Evolutionary conservation across 2,888 invertebrate genomes (phyloP).

Genomic region (Neoscelio sp.): DNA sequence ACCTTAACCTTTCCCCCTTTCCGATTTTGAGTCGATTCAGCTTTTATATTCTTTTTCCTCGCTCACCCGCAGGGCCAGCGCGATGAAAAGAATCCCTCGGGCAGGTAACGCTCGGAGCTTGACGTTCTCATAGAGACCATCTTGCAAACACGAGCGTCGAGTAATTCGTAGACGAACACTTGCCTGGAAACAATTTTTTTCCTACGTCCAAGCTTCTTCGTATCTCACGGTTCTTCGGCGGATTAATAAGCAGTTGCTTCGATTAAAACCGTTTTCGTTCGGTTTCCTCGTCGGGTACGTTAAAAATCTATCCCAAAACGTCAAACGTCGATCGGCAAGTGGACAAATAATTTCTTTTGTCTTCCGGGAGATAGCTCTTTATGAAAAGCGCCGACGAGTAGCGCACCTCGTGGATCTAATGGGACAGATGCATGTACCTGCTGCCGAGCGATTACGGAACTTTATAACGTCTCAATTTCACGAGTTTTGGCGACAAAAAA

Average conservation of each 20-base stretch:
- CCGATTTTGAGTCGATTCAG: constrained; percentile 71
- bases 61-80: constrained; percentile 70
- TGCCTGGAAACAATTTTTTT: constrained; percentile 35
- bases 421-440: constrained; percentile 81
- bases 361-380: too few relatives aligned
- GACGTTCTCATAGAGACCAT: constrained; percentile 78
- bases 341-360: too few relatives aligned
- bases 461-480: constrained; percentile 82
- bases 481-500: constrained; percentile 70
- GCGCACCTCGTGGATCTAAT: constrained; percentile 69
- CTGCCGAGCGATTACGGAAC: constrained; percentile 79
- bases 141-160: constrained; percentile 59
- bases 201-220: constrained; percentile 30
- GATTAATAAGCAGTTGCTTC: constrained; percentile 52
- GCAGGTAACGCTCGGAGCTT: constrained; percentile 75
- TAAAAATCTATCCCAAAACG: too few relatives aligned
- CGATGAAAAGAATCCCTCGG: constrained; percentile 70
- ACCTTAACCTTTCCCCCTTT: constrained; percentile 77
- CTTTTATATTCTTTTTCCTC: constrained; percentile 71
- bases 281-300: not conserved
- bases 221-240: constrained; percentile 49
- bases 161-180: constrained; percentile 61
- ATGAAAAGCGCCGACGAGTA: constrained; percentile 51
- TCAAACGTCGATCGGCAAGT: too few relatives aligned
- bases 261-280: constrained; percentile 17